phyloP scores from a whole-genome alignment of 2,888 invertebrate species.

The Nezara viridula region DNA sequence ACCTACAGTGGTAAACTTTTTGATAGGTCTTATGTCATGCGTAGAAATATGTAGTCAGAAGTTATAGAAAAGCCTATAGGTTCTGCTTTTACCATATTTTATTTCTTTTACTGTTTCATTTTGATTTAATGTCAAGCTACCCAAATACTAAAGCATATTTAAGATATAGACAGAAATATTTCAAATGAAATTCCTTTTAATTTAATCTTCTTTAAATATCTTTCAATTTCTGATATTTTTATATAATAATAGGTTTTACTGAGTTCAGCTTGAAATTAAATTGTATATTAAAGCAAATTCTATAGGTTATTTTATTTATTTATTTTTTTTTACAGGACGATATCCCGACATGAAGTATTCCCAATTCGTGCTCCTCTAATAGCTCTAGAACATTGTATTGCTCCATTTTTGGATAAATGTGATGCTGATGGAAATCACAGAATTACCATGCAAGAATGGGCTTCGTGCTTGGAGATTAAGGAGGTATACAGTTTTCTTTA shows the following conservation, averaged over 20 bases:
- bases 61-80: no score
- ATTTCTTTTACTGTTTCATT: no score
- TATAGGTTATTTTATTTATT: constrained; percentile 50
- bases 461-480: constrained; percentile 85
- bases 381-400: constrained; percentile 97
- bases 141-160: no score
- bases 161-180: neutral
- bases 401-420: constrained; percentile 93
- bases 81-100: no score
- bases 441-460: constrained; percentile 95
- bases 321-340: constrained; percentile 75
- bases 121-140: no score
- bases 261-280: no score
- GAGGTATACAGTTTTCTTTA: constrained; percentile 73
- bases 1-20: no score
- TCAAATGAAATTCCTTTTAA: neutral
- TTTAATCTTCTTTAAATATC: no score
- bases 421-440: constrained; percentile 91
- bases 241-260: neutral
- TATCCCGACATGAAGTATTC: constrained; percentile 95
- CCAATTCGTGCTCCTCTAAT: constrained; percentile 95
- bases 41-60: no score
- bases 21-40: no score
- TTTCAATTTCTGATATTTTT: neutral
- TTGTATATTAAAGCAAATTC: neutral